Evolutionary conservation across 2,113 vertebrate species (phyloP).

Genomic region (Triplophysa dalaica): DNA sequence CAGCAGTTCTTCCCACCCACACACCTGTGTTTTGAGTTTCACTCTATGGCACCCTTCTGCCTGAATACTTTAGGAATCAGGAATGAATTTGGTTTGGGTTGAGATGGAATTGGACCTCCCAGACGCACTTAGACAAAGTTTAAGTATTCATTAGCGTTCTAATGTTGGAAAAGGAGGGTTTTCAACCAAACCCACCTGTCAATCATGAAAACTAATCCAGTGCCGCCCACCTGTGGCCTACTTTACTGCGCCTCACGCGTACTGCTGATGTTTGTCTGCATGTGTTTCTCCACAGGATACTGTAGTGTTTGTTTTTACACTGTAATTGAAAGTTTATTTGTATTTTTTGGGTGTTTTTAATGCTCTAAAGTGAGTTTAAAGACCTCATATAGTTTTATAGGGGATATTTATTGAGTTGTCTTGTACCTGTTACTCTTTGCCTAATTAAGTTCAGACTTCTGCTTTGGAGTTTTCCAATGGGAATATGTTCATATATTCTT

Average conservation of each 20-base stretch:
- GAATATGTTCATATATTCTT: no score
- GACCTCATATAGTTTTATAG: no score
- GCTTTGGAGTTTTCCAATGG: not conserved
- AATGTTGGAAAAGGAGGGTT: not conserved
- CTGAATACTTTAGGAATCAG: not conserved
- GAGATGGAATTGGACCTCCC: not conserved
- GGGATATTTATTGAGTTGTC: not conserved
- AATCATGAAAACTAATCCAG: not conserved
- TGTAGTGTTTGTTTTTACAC: not conserved
- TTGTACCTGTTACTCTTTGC: not conserved
- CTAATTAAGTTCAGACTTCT: not conserved
- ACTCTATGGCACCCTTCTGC: not conserved
- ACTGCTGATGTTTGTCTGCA: not conserved
- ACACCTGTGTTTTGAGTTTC: slow-evolving; percentile 16
- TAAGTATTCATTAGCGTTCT: not conserved
- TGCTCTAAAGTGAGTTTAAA: no score
- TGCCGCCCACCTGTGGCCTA: not conserved
- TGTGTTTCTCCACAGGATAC: not conserved
- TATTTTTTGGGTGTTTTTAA: no score
- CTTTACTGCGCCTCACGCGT: not conserved
- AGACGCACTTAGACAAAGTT: not conserved
- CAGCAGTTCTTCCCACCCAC: not conserved
- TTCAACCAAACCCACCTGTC: not conserved
- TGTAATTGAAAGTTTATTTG: not conserved
- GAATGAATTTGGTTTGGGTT: not conserved